Percentiles rank a stretch among this genome's conserved stretches.
These are phyloP conservation scores for Lutraria rhynchaena DNA, from an alignment of 1,140 invertebrate genomes.

Conservation along the genomic window DNA sequence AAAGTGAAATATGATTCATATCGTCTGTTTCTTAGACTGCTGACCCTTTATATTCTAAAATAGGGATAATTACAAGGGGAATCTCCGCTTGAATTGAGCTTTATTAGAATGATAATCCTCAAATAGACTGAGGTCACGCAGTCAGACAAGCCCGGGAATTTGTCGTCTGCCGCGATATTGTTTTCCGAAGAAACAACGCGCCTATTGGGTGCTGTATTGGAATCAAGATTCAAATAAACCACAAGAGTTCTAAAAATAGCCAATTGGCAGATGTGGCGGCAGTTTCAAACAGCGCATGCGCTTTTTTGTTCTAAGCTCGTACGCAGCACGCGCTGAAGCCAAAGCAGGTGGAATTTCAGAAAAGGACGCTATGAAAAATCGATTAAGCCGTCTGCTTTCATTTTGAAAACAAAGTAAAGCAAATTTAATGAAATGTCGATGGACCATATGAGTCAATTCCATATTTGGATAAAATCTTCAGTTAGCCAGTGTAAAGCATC, in stretches of 20 bases:
- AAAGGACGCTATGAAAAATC: constrained; percentile 59
- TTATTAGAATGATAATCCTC: constrained; percentile 57
- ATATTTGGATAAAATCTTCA: no score
- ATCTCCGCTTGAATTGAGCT: constrained; percentile 26
- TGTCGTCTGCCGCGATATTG: constrained; percentile 47
- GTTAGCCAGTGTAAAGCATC: no score
- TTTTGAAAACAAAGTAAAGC: constrained; percentile 49
- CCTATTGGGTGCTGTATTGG: constrained; percentile 51
- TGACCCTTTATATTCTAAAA: constrained; percentile 43
- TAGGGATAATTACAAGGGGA: constrained; percentile 52
- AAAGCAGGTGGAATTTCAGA: constrained; percentile 54
- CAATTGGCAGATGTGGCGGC: constrained; percentile 49
- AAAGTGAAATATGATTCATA: constrained; percentile 50
- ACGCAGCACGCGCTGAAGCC: constrained; percentile 48
- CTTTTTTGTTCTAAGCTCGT: constrained; percentile 12
- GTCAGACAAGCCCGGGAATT: constrained; percentile 21
- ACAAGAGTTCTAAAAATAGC: constrained; percentile 48
- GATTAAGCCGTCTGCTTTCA: constrained; percentile 53
- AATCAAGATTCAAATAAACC: constrained; percentile 52
- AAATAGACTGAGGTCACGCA: constrained; percentile 53
- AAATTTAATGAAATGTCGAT: constrained; percentile 44
- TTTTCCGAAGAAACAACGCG: constrained; percentile 26
- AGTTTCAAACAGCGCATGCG: constrained; percentile 45
- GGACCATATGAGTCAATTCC: neutral
- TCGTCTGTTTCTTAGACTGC: constrained; percentile 27